Evolutionary conservation across 2,888 invertebrate genomes (phyloP).

Genomic region (Amblyteles armatorius): DNA sequence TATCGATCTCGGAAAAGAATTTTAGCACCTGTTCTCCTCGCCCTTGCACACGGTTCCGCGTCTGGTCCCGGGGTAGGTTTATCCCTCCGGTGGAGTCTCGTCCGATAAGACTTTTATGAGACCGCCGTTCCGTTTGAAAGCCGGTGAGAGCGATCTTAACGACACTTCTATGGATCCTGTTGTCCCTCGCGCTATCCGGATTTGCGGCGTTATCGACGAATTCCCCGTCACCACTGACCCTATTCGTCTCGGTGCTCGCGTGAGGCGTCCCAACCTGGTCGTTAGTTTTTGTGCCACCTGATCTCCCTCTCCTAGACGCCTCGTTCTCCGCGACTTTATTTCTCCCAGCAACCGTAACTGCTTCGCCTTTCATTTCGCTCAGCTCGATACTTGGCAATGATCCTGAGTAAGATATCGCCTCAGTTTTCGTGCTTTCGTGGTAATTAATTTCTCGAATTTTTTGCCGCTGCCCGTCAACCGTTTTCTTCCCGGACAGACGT

Average conservation of each 20-base stretch:
- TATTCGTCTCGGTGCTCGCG: background rate
- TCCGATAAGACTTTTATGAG: conserved; percentile 62
- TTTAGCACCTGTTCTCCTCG: conserved; percentile 19
- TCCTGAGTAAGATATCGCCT: conserved; percentile 4
- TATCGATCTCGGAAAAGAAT: conserved; percentile 19
- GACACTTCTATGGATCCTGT: conserved; percentile 48
- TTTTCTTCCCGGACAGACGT: background rate
- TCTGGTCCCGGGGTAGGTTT: background rate
- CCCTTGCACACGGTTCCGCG: conserved; percentile 4
- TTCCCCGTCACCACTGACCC: conserved; percentile 2
- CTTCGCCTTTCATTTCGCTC: conserved; percentile 3
- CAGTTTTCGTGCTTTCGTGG: background rate
- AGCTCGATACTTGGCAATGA: conserved; percentile 10
- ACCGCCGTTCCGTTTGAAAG: conserved; percentile 40
- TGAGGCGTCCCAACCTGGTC: background rate
- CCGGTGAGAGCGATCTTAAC: conserved; percentile 43
- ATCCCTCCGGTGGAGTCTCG: conserved; percentile 32
- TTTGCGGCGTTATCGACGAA: conserved; percentile 48
- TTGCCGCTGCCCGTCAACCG: background rate
- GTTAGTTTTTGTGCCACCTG: conserved; percentile 23
- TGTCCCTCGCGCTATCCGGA: background rate
- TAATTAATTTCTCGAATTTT: conserved; percentile 38
- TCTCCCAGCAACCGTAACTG: background rate
- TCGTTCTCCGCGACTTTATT: conserved; percentile 5
- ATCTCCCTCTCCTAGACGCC: background rate